phyloP scores from a whole-genome alignment of 1,140 invertebrate species.

The Penaeus japonicus region DNA sequence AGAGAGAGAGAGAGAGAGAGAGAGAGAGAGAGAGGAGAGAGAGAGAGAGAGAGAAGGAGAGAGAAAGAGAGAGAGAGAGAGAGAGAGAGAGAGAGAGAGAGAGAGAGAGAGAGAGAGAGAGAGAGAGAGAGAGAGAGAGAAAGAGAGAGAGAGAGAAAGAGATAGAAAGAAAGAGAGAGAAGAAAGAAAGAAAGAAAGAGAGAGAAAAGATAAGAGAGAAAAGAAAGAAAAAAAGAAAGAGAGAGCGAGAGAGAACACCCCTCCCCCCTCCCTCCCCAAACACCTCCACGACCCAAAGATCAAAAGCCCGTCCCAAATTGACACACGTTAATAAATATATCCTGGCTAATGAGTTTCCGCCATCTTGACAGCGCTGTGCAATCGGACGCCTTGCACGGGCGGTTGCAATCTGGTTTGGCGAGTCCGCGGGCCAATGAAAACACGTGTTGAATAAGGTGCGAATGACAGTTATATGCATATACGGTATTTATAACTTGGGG shows the following conservation, averaged over 20 bases:
- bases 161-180: constrained; percentile 3
- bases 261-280: no score
- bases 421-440: no score
- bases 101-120: constrained; percentile 15
- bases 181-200: not conserved
- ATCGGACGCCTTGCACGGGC: no score
- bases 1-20: not conserved
- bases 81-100: not conserved
- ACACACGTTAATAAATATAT: no score
- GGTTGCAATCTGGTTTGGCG: no score
- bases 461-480: not conserved
- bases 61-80: not conserved
- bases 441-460: no score
- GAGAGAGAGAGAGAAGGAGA: not conserved
- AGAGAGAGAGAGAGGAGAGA: not conserved
- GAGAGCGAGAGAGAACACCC: not conserved
- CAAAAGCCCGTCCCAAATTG: no score
- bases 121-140: not conserved
- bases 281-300: no score
- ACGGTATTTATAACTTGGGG: not conserved
- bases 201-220: not conserved
- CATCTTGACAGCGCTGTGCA: no score
- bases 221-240: not conserved
- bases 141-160: not conserved
- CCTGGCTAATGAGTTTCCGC: no score